Conservation (phyloP, 2,113 vertebrate genomes). For the Porphyrio hochstetteri region DNA sequence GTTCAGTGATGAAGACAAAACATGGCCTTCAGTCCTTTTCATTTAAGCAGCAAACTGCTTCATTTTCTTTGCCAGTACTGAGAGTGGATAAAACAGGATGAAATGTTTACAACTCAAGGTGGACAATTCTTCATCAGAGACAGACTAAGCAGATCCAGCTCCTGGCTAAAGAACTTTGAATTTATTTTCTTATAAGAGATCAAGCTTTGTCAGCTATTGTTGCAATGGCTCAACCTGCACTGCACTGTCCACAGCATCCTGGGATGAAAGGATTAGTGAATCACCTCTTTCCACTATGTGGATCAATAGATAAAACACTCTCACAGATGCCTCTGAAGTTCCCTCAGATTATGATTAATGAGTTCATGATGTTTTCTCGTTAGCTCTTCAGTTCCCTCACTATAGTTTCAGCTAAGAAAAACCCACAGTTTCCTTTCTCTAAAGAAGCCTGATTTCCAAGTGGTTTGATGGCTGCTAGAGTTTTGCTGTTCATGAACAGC, state of each 20-base stretch:
- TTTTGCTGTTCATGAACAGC: background rate
- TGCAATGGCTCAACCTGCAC: background rate
- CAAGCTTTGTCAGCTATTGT: background rate
- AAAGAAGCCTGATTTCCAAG: background rate
- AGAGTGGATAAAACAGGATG: background rate
- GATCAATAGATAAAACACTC: background rate
- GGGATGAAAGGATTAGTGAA: background rate
- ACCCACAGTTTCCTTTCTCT: background rate
- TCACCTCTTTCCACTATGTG: background rate
- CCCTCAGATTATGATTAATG: background rate
- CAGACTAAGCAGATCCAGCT: background rate
- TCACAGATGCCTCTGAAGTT: background rate
- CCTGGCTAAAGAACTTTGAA: background rate
- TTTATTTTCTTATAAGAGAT: constrained; percentile 11
- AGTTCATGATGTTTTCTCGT: background rate
- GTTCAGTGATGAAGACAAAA: background rate
- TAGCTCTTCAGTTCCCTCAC: background rate
- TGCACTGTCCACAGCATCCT: background rate
- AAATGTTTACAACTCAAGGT: background rate
- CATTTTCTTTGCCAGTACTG: background rate
- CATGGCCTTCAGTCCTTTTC: background rate
- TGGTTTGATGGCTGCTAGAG: background rate
- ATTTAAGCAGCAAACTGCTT: background rate
- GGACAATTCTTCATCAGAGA: background rate
- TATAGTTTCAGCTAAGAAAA: background rate